Percentiles rank a stretch among this genome's conserved stretches.
These are phyloP conservation scores for Rhabdornis inornatus DNA, from an alignment of 2,113 vertebrate species.

Conservation along the genomic window DNA sequence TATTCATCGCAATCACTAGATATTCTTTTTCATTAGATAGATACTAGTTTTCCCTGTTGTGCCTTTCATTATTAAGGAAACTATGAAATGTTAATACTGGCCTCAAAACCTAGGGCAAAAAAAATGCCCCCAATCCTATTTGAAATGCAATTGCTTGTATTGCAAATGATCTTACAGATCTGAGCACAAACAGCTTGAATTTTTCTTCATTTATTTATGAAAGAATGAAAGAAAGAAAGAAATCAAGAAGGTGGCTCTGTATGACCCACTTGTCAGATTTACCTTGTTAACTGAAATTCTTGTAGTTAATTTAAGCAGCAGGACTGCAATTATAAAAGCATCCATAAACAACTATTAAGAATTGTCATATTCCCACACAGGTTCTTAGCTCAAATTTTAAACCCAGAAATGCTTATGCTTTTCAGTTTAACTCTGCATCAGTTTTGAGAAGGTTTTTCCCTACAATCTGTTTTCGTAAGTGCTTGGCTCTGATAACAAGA, in stretches of 20 bases:
- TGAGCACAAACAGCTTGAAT: constrained; percentile 1
- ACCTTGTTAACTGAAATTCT: background rate
- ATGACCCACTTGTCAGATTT: background rate
- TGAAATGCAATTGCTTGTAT: background rate
- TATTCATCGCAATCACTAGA: constrained; percentile 35
- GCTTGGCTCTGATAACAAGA: background rate
- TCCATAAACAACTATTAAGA: background rate
- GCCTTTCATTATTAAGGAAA: constrained; percentile 27
- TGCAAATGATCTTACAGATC: constrained; percentile 5
- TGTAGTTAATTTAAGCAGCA: constrained; percentile 14
- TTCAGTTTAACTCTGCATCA: background rate
- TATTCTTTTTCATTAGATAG: constrained; percentile 55
- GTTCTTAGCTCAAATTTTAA: background rate
- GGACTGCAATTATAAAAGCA: background rate
- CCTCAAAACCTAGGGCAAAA: constrained; percentile 29
- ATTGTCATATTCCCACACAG: background rate
- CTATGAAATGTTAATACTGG: constrained; percentile 41
- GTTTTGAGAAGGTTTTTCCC: background rate
- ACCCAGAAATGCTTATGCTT: background rate
- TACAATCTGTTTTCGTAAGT: background rate
- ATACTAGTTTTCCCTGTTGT: constrained; percentile 33
- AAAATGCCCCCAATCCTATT: background rate
- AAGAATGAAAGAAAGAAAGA: background rate
- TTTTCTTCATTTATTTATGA: constrained; percentile 40
- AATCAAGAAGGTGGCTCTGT: background rate